These are phyloP conservation scores for Oncorhynchus tshawytscha DNA, from an alignment of 2,113 vertebrate genomes.

Conservation along the genomic window DNA sequence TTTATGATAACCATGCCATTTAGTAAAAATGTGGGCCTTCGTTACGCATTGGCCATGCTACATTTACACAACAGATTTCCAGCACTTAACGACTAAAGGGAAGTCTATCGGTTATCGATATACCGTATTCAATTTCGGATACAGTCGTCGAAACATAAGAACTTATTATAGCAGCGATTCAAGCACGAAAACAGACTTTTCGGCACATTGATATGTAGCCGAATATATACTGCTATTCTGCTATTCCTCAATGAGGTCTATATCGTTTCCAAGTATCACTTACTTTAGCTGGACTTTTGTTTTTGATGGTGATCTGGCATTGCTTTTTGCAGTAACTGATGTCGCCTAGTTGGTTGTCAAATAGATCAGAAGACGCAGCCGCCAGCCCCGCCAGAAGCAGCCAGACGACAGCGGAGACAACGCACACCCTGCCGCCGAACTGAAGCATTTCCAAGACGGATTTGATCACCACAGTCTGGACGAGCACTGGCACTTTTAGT, in stretches of 20 bases:
- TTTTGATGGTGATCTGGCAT: slow-evolving; percentile 79
- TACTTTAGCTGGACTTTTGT: slow-evolving; percentile 79
- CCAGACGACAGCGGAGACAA: slow-evolving; percentile 64
- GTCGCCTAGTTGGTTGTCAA: slow-evolving; percentile 83
- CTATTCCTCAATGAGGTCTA: neutral
- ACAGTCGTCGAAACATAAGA: slow-evolving; percentile 13
- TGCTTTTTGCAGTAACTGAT: slow-evolving; percentile 85
- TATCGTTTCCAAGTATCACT: slow-evolving; percentile 52
- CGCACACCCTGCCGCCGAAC: slow-evolving; percentile 64
- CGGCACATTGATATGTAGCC: neutral
- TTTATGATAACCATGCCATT: neutral
- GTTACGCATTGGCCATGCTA: neutral
- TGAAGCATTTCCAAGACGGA: slow-evolving; percentile 55
- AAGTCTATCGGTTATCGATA: neutral
- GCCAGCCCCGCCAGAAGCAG: slow-evolving; percentile 68
- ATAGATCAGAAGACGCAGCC: slow-evolving; percentile 72
- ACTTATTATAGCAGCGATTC: neutral
- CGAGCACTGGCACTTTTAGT: slow-evolving; percentile 40
- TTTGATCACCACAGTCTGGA: slow-evolving; percentile 23
- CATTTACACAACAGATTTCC: neutral
- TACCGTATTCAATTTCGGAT: neutral
- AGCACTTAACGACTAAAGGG: neutral
- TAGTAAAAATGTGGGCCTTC: neutral
- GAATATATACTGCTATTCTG: neutral
- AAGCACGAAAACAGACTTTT: neutral